Evolutionary conservation across 2,797 vertebrate genomes (phyloP).

Genomic region (Cyprinodon diabolis): DNA sequence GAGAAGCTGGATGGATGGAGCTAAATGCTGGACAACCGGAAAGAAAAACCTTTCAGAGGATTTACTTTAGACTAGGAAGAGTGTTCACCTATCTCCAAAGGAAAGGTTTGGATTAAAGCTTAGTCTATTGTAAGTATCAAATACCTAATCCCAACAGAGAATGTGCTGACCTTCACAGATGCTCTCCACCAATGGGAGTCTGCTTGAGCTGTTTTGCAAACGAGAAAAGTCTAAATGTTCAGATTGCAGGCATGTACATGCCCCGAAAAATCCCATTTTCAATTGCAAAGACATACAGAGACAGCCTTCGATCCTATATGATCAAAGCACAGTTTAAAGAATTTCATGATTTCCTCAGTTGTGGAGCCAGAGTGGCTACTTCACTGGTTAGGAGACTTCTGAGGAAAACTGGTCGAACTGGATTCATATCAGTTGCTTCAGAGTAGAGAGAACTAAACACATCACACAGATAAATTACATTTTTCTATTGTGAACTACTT

Average conservation of each 20-base stretch:
- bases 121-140: not conserved
- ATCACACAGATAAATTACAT: not conserved
- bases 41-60: not conserved
- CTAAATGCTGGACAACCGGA: not conserved
- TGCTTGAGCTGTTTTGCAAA: not conserved
- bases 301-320: not conserved
- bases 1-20: not conserved
- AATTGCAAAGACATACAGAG: not conserved
- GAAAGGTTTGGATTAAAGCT: not conserved
- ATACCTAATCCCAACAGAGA: not conserved
- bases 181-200: no score
- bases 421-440: not conserved
- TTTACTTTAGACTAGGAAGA: no score
- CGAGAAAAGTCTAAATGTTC: not conserved
- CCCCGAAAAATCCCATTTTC: not conserved
- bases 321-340: not conserved
- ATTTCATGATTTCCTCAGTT: not conserved
- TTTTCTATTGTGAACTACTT: not conserved
- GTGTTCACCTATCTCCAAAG: not conserved
- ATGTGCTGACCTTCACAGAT: not conserved
- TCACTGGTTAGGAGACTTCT: not conserved
- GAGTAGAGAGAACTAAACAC: not conserved
- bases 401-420: not conserved
- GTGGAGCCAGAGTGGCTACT: not conserved
- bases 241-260: no score